Conservation (phyloP, 2,113 vertebrate genomes). For the Sander vitreus region DNA sequence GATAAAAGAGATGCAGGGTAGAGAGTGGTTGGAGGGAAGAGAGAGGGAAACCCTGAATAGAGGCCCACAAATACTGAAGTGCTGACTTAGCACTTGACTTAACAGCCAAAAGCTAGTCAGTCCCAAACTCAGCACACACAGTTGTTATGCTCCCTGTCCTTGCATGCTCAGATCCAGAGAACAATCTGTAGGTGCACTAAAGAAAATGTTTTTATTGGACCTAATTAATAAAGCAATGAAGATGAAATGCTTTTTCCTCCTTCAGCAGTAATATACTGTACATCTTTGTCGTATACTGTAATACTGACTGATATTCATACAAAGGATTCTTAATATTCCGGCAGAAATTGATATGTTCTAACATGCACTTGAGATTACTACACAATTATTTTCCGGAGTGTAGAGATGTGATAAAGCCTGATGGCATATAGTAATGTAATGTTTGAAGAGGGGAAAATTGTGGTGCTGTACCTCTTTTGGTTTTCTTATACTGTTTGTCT, state of each 20-base stretch:
- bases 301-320: background rate
- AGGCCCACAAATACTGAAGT: constrained; percentile 22
- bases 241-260: background rate
- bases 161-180: background rate
- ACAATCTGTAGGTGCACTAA: background rate
- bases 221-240: background rate
- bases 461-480: background rate
- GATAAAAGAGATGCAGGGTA: constrained; percentile 42
- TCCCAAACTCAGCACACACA: constrained; percentile 13
- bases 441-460: background rate
- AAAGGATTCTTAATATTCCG: background rate
- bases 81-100: constrained; percentile 49
- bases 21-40: constrained; percentile 1
- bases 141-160: constrained; percentile 5
- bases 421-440: background rate
- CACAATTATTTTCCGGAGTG: background rate
- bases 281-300: background rate
- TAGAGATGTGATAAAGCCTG: background rate
- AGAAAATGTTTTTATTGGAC: background rate
- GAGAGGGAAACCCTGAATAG: constrained; percentile 24
- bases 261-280: background rate
- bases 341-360: background rate
- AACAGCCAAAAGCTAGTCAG: constrained; percentile 39
- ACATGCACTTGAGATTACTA: background rate
- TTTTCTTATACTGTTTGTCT: constrained; percentile 16